A percentile compares a stretch with the other conserved stretches of the same genome.
Evolutionary conservation across 1,140 invertebrate species (phyloP).

Genomic region (Ceratina calcarata): DNA sequence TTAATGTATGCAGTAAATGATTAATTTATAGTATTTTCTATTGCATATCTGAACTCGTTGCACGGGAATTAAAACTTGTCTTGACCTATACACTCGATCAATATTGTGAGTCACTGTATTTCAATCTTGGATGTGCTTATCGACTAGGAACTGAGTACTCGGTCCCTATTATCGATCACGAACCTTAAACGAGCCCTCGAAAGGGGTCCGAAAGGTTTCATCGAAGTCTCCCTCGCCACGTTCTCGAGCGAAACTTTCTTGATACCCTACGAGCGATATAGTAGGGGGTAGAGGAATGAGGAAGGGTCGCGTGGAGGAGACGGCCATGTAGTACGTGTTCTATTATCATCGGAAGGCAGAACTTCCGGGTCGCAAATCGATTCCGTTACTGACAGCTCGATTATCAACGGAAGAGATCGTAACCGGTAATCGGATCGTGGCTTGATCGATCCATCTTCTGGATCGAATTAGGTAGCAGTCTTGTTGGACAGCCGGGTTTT

Average conservation of each 20-base stretch:
- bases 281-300: background rate
- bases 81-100: too few relatives aligned
- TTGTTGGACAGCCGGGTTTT: background rate
- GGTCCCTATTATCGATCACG: background rate
- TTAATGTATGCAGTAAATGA: too few relatives aligned
- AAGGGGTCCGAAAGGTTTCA: background rate
- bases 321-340: slow-evolving; percentile 17
- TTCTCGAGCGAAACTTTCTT: slow-evolving; percentile 66
- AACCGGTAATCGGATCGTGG: slow-evolving; percentile 44
- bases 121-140: too few relatives aligned
- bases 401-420: slow-evolving; percentile 45
- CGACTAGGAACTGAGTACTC: too few relatives aligned
- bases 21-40: too few relatives aligned
- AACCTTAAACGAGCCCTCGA: background rate
- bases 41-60: too few relatives aligned
- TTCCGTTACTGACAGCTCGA: slow-evolving; percentile 56
- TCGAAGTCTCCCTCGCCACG: background rate
- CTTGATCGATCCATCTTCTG: slow-evolving; percentile 35
- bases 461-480: slow-evolving; percentile 31
- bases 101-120: too few relatives aligned
- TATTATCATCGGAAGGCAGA: slow-evolving; percentile 36
- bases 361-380: slow-evolving; percentile 56
- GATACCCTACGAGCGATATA: slow-evolving; percentile 56
- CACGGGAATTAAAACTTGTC: too few relatives aligned
- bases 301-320: slow-evolving; percentile 15